phyloP scores from a whole-genome alignment of 2,797 vertebrate genomes.

The Cossypha caffra region DNA sequence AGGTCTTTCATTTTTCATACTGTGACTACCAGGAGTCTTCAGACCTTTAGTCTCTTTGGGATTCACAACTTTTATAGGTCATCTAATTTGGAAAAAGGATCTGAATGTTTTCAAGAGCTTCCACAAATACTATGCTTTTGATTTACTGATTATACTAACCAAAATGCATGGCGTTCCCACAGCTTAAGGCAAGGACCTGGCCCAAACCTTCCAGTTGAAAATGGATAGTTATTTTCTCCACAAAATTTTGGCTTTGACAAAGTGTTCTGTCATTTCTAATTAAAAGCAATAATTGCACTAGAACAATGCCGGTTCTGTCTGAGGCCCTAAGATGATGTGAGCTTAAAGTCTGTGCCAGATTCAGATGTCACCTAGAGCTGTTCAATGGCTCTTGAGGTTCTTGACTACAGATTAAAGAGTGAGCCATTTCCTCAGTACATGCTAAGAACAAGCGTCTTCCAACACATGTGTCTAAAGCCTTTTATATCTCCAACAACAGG shows the following conservation, averaged over 20 bases:
- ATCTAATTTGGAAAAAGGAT: background rate
- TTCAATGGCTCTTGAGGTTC: background rate
- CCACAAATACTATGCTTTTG: background rate
- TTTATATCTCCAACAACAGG: background rate
- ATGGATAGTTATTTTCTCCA: background rate
- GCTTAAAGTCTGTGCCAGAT: background rate
- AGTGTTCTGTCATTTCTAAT: background rate
- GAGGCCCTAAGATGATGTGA: background rate
- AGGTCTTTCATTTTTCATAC: background rate
- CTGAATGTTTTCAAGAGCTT: background rate
- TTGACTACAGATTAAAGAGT: background rate
- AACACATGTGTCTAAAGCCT: background rate
- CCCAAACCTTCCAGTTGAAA: background rate
- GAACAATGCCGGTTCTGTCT: background rate
- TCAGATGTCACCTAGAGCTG: background rate
- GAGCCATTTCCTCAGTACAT: background rate
- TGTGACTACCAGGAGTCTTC: background rate
- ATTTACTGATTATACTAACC: background rate
- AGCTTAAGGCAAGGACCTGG: background rate
- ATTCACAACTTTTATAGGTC: background rate
- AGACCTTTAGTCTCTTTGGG: background rate
- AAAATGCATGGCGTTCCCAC: background rate
- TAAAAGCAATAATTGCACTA: background rate
- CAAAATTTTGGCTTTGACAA: background rate
- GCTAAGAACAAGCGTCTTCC: background rate